Evolutionary conservation across 2,797 vertebrate species (phyloP).

Genomic region (Acridotheres tristis): DNA sequence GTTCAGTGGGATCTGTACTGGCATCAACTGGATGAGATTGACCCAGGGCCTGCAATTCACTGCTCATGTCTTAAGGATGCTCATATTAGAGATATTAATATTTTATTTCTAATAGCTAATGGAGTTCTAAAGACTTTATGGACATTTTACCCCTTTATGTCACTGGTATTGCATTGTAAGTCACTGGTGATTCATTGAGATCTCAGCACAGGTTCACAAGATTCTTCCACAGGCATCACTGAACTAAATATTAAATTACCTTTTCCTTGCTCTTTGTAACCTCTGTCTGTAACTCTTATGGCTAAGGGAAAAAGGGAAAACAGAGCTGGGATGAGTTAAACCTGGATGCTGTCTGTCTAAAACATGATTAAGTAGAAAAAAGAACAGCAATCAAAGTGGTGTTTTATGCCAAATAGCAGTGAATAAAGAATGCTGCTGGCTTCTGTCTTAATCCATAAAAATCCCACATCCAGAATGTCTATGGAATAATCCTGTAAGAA

Average conservation of each 20-base stretch:
- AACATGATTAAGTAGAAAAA: conserved; percentile 35
- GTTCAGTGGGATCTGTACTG: background rate
- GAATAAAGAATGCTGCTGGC: conserved; percentile 10
- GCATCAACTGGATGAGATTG: background rate
- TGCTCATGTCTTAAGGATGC: background rate
- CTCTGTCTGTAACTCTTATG: background rate
- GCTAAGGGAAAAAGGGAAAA: background rate
- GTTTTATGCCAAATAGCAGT: conserved; percentile 20
- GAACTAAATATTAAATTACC: conserved; percentile 37
- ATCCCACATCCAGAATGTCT: background rate
- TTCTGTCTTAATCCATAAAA: conserved; percentile 60
- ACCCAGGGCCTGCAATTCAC: background rate
- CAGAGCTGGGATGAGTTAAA: background rate
- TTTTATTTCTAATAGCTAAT: conserved; percentile 16
- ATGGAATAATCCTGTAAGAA: conserved; percentile 37
- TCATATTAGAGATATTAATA: background rate
- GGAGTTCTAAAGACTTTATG: conserved; percentile 5
- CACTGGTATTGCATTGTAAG: background rate
- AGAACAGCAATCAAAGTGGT: conserved; percentile 22
- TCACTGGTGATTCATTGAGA: conserved; percentile 10
- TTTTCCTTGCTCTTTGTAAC: conserved; percentile 25
- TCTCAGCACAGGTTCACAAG: background rate
- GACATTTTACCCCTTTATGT: background rate
- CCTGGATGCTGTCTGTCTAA: conserved; percentile 21
- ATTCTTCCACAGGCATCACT: background rate